Evolutionary conservation across 2,888 invertebrate species (phyloP).

Genomic region (Ypsolopha sequella): DNA sequence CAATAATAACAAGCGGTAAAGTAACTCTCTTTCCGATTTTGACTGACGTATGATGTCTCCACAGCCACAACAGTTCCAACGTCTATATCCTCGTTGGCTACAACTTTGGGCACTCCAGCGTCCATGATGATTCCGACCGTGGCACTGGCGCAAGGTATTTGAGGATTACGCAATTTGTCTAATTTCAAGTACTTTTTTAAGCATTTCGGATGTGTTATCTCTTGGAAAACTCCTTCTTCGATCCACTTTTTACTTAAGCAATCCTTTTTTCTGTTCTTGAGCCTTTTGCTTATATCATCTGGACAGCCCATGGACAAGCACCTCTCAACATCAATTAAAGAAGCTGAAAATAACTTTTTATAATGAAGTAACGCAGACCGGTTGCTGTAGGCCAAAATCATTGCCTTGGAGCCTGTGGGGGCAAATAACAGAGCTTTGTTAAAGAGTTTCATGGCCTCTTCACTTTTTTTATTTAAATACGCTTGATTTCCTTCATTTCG

Average conservation of each 20-base stretch:
- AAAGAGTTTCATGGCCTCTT: slow-evolving; percentile 14
- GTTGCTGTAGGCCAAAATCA: slow-evolving; percentile 20
- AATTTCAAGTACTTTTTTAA: slow-evolving; percentile 9
- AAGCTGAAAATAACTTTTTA: slow-evolving; percentile 11
- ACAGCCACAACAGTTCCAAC: slow-evolving; percentile 7
- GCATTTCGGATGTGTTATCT: background rate
- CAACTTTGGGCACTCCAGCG: slow-evolving; percentile 2
- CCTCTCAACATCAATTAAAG: slow-evolving; percentile 18
- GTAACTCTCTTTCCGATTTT: background rate
- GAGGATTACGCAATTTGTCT: background rate
- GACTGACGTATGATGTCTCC: slow-evolving; percentile 6
- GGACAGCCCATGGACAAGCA: slow-evolving; percentile 20
- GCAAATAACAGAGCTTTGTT: slow-evolving; percentile 21
- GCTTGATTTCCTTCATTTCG: slow-evolving; percentile 17
- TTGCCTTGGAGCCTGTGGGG: slow-evolving; percentile 15
- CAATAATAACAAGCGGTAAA: slow-evolving; percentile 7
- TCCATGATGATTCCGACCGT: background rate
- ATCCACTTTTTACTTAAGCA: slow-evolving; percentile 1
- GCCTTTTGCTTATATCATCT: slow-evolving; percentile 13
- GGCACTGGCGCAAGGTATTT: slow-evolving; percentile 3
- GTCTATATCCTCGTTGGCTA: slow-evolving; percentile 7
- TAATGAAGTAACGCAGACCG: slow-evolving; percentile 19
- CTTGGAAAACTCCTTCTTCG: background rate
- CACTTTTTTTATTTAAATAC: slow-evolving; percentile 8
- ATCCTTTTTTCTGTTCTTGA: slow-evolving; percentile 11